Base-by-base conservation (phyloP, 2,888 invertebrate species). In the Diaphora mendica region DNA sequence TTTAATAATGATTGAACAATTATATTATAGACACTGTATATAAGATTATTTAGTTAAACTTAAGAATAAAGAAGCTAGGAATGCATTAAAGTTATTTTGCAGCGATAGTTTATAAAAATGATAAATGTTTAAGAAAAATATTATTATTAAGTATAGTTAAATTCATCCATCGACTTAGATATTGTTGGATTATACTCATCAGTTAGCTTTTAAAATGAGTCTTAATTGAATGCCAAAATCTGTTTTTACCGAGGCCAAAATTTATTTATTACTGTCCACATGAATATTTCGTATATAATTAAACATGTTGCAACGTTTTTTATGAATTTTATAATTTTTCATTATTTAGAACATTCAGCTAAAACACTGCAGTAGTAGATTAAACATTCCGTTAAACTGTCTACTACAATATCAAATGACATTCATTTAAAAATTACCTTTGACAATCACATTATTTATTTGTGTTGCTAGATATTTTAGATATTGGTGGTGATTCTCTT, bases 21-120 rank as follows among this genome's bases (percentile, higher is more conserved):
- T 93, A 91, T 89, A 86, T 88, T 88, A 89, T 91, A 92, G 89
- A 91, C 82, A 87, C 89, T 95, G 95, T 95, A 95, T 88, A 95
- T 95, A 95, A 95, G 92, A 94, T 94, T 93, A 91, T 92, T 86
- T 94, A 94, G 90, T 84, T 93, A 94, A 89, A 80, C 81, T 80
- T 94, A 94, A 93, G 92, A 87, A 88, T 94, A 93, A 93, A 83
- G 84, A 92, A 92, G 93, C 93, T 95, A 95, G 94, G 87, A 89
- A 89, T 91, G 93, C 93, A 91, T 93, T 92, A 86, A 89, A 88
- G 89, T 94, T 94, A 92, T 94, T 94, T 95, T 94, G 94, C 95
- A 91, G 90, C 90, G 87, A 91, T 93, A 93, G 91, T 92, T 88
- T 92, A 90, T 90, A 89, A 91, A 88, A 90, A 87, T 89, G 88